These are phyloP conservation scores for Drosophila prosaltans DNA, from an alignment of 1,140 invertebrate species.

Conservation along the genomic window DNA sequence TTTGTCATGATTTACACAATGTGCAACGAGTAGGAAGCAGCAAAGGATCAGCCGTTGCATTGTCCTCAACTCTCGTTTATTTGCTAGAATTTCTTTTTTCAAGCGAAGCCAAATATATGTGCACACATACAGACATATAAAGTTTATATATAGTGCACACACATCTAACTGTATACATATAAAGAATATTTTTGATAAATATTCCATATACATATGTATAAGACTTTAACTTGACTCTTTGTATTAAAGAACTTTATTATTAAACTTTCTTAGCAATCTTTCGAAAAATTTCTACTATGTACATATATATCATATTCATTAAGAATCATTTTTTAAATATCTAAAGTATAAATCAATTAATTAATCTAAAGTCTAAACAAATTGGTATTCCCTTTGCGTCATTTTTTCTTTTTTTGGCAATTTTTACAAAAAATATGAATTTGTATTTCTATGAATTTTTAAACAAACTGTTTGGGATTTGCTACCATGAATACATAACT, in stretches of 20 bases:
- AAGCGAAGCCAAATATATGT: not conserved
- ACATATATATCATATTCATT: too few relatives aligned
- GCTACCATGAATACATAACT: constrained; percentile 13
- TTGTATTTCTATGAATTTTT: constrained; percentile 6
- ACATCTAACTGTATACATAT: too few relatives aligned
- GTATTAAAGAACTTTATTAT: too few relatives aligned
- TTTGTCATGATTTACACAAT: constrained; percentile 14
- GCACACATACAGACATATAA: not conserved
- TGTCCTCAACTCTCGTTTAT: not conserved
- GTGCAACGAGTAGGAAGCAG: not conserved
- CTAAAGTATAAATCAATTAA: too few relatives aligned
- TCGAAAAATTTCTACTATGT: too few relatives aligned
- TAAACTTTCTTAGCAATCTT: too few relatives aligned
- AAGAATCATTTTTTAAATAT: too few relatives aligned
- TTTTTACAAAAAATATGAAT: not conserved
- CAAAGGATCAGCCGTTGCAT: not conserved
- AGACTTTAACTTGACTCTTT: too few relatives aligned
- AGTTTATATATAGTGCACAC: too few relatives aligned
- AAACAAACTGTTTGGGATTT: constrained; percentile 3
- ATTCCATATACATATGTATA: too few relatives aligned
- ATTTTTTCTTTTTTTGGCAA: not conserved
- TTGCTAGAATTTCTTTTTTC: not conserved
- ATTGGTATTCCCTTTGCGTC: constrained; percentile 1
- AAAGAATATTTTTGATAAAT: too few relatives aligned
- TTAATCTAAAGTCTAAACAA: constrained; percentile 21